Base-by-base conservation (phyloP, 2,888 invertebrate species). In the Drosophila sordidapex region DNA sequence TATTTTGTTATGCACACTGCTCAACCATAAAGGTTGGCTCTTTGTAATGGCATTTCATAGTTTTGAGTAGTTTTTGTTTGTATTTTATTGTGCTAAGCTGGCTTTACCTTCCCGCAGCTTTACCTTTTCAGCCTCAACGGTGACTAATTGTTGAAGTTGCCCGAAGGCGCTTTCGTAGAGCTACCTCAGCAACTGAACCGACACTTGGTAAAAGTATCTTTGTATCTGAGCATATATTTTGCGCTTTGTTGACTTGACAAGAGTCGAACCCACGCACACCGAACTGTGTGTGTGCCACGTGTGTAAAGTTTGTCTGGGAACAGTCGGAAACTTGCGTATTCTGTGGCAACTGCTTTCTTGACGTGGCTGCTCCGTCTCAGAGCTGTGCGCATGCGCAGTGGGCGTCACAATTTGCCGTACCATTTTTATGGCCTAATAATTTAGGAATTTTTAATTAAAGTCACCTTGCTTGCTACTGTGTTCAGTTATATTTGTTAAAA, bases 341-440 rank as follows among this genome's bases (percentile, higher is more conserved):
- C 29, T 53, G 31, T 60, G 59, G 62, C 38, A 68, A 68, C 35
- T 36, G 25, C 15, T 46, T 46, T 46, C 25, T 25, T 46, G 25
- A 46, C 10, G 33, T 36, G 31, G 54, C 27, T 64, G 58, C 40
- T 36, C 59, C 76, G 82, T 76, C 68, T 70, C 74, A 74, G 74
- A 51, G 66, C 75, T 74, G 64, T 80, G 85, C 78, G 80, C 89
- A 83, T 89, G 87, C 76, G 89, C 87, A 87, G 70, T 78, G 85
- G 83, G 85, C 87, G 87, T 85, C 68, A 83, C 87, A 74, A 80
- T 87, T 85, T 87, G 76, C 81, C 81, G 88, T 74, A 25, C 57
- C 51, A 18, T 74, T 81, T 85, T 89, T 89, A 82, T 87, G 87
- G 89, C 87, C 87, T 89, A 87, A 87, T 87, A 87, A 87, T 76